Base-by-base conservation (phyloP, 2,888 invertebrate species). In the Torymus auratus region DNA sequence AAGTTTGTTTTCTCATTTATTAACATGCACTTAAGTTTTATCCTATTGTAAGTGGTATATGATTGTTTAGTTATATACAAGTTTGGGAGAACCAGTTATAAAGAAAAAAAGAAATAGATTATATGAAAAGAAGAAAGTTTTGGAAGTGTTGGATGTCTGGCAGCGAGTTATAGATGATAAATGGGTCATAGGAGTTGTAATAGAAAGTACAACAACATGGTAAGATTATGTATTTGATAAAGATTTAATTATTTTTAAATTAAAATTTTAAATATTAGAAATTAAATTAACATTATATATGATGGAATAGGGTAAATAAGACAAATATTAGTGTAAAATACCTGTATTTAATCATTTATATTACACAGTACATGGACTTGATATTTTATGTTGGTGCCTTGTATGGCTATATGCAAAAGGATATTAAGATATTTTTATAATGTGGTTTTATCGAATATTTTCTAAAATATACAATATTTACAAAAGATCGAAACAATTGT, bases 151-250 rank as follows among this genome's bases (percentile, higher is more conserved):
- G 14, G 70, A 84, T 41, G 80, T 82, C 2, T 91, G 91, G 91
- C 90, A 91, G 60, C 84, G 86, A n/a, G 74, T 91, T 13, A 75
- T 89, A 15, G 87, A 87, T 70, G 86, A 88, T 55, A 89, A 91
- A 72, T 91, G 91, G 91, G 83, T 91, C 52, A 85, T 91, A 53
- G 91, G 91, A 70, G 83, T 89, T 28, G 80, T 85, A 28, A 41
- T 91, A 10, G 74, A 84, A 23, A 91, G 91, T 73, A 84, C 78
- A 70, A 87, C 88, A 2, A 82, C 84, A 10, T 84, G 87, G 91
- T 91, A 83, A 90, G 90, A 87, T n/a, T n/a, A 56, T 17, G 69
- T 83, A 78, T 52, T 60, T 15, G 10, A 17, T 14, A 65, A 50
- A 15, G n/a, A 17, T 15, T 52, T 14, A 1, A 5, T 52, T 15